Base-by-base conservation (phyloP, 2,888 invertebrate genomes). In the Baronia brevicornis region DNA sequence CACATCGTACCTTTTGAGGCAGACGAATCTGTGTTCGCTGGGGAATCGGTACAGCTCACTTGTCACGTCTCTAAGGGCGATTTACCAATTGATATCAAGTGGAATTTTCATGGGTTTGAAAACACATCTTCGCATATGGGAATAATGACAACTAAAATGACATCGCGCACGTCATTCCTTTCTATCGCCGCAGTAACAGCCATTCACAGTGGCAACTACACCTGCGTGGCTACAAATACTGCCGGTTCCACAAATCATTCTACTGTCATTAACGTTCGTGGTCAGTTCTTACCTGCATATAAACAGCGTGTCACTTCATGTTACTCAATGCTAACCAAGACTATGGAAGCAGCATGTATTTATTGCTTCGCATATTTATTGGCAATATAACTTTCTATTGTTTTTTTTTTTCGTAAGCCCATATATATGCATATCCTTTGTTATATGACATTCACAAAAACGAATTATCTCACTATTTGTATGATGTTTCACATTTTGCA, bases 61-160 rank as follows among this genome's bases (percentile, higher is more conserved):
- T 91, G 90, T 72, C 84, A 88, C 46, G 85, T 89, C 41, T 85
- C 86, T 27, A 88, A 89, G 67, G 90, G 92, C 33, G 92, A 92
- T 59, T 68, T 84, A 40, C 92, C 92, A 28, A 85, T 94, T 36
- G 87, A 86, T 46, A 89, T 95, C 36, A 86, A 85, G 28, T 94
- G 95, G 94, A 87, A 87, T 53, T 90, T 91, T 64, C 91, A 93
- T 66, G 82, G 87, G 46, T 67, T 79, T 64, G 85, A 84, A 38
- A 79, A 78, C 48, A 65, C 82, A 28, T 79, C 84, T 53, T 80
- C 82, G 45, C 78, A 82, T 39, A 73, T 84, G 63, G 86, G 88
- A 61, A 80, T 87, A 45, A 73, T 84, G 33, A 84, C 89, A 38
- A 86, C 80, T 61, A 86, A 84, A 63, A 87, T 87, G 58, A 87